A percentile compares a stretch with the other conserved stretches of the same genome.
These are phyloP conservation scores for Smutsia gigantea DNA, from an alignment of 2,797 vertebrate genomes.

Conservation along the genomic window DNA sequence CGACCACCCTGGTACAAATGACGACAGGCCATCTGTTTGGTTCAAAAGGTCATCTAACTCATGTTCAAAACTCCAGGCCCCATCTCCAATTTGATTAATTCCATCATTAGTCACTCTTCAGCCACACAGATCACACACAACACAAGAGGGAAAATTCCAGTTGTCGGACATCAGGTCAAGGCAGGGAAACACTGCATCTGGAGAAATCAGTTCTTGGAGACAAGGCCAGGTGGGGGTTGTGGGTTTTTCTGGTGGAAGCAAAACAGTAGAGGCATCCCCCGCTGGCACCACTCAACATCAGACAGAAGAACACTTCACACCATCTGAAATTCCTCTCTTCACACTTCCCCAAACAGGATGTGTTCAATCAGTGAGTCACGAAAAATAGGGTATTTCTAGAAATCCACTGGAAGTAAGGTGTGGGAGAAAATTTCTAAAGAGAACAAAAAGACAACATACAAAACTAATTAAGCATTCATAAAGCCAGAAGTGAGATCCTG, in stretches of 20 bases:
- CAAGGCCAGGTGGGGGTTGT: rapidly evolving
- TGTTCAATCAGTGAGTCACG: slow-evolving; percentile 65
- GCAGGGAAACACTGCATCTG: rapidly evolving
- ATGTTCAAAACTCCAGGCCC: background rate
- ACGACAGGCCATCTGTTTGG: background rate
- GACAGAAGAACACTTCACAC: background rate
- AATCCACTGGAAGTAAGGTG: slow-evolving; percentile 70
- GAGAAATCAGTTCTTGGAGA: too few relatives aligned
- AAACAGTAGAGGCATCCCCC: background rate
- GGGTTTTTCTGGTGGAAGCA: background rate
- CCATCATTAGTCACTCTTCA: background rate
- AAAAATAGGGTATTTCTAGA: slow-evolving; percentile 68
- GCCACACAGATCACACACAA: background rate
- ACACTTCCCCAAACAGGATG: slow-evolving; percentile 73
- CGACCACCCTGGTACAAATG: rapidly evolving
- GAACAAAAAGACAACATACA: slow-evolving; percentile 56
- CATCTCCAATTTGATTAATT: background rate
- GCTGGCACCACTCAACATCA: background rate
- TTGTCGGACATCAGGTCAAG: background rate
- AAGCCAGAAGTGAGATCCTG: background rate
- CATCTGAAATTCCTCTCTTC: slow-evolving; percentile 41
- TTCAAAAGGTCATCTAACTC: background rate
- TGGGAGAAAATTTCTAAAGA: slow-evolving; percentile 60
- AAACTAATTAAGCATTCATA: background rate
- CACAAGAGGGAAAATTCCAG: background rate